Percentiles rank a stretch among this genome's conserved stretches.
Conservation (phyloP, 2,888 invertebrate species). For the Stegana nigrithorax region DNA sequence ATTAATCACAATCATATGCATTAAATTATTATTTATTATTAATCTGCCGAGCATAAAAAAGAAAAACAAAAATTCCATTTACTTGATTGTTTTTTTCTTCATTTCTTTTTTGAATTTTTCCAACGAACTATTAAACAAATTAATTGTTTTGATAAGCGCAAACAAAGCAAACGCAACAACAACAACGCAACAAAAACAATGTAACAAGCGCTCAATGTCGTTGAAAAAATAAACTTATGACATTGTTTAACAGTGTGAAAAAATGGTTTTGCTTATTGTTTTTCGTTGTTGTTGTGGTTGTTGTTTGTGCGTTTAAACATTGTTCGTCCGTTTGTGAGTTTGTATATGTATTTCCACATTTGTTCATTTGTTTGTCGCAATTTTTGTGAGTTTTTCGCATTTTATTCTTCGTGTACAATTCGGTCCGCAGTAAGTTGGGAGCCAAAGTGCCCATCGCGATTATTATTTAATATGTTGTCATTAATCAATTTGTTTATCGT, state of each 20-base stretch:
- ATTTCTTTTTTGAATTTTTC: not conserved
- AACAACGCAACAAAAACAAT: constrained; percentile 15
- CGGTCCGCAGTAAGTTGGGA: not conserved
- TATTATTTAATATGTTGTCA: constrained; percentile 58
- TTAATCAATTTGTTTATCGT: constrained; percentile 58
- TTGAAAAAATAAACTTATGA: not conserved
- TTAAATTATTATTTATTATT: constrained; percentile 53
- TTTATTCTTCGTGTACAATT: not conserved
- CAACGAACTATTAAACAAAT: constrained; percentile 56
- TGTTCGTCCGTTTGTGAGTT: not conserved
- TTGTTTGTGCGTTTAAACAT: too few relatives aligned
- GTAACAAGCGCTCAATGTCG: constrained; percentile 15
- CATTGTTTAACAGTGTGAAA: not conserved
- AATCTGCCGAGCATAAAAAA: constrained; percentile 43
- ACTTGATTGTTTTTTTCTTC: not conserved
- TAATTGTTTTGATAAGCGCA: constrained; percentile 57
- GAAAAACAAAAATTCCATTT: not conserved
- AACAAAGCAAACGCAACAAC: constrained; percentile 25
- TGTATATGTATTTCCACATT: not conserved
- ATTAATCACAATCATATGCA: constrained; percentile 1
- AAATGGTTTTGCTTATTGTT: not conserved
- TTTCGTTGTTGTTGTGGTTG: not conserved
- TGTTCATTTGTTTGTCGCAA: constrained; percentile 3
- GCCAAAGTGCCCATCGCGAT: constrained; percentile 57
- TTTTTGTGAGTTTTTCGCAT: not conserved